Base-by-base conservation (phyloP, 2,797 vertebrate genomes). In the Pteronotus mesoamericanus region DNA sequence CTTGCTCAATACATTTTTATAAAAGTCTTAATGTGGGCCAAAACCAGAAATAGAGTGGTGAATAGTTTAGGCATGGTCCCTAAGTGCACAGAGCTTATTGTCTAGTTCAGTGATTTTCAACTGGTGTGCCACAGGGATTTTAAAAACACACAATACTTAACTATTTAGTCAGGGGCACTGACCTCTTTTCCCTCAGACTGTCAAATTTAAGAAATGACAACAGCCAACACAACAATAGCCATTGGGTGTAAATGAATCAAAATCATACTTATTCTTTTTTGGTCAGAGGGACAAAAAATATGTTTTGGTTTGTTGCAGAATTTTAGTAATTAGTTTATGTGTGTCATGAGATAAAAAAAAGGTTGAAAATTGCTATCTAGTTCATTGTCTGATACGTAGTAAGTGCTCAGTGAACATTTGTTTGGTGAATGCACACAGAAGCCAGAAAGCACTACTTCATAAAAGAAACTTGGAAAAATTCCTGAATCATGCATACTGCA, bases 391-490 rank as follows among this genome's bases (percentile, higher is more conserved):
- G 55, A 64, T 59, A 68, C 19, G 86, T 18, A 46, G 37, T 51
- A 77, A 87, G 77, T 90, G 34, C 1, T 7, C 12, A 37, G 39
- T 84, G 59, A 48, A 39, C 88, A 55, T 57, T 53, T 85, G 7
- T 66, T 64, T 78, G 71, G 12, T 55, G 21, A 82, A 92, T 68
- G 55, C 6, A 86, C 39, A 82, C 4, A 95, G 69, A 46, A 53
- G 2, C 59, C 57, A 61, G 10, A 78, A 77, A 79, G 61, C 26
- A 94, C 32, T 32, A 48, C 22, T 82, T 68, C 48, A 78, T 68
- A 44, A 80, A 59, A 89, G 39, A 82, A 89, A 95, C 21, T 82
- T 96, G 26, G 57, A 91, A 91, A 89, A 86, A 68, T 59, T 66
- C 24, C 74, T 46, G 32, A 95, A 53, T 92, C 9, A n/a, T 24